Base-by-base conservation (phyloP, 1,140 invertebrate genomes). In the Gyrodactylus salaris region DNA sequence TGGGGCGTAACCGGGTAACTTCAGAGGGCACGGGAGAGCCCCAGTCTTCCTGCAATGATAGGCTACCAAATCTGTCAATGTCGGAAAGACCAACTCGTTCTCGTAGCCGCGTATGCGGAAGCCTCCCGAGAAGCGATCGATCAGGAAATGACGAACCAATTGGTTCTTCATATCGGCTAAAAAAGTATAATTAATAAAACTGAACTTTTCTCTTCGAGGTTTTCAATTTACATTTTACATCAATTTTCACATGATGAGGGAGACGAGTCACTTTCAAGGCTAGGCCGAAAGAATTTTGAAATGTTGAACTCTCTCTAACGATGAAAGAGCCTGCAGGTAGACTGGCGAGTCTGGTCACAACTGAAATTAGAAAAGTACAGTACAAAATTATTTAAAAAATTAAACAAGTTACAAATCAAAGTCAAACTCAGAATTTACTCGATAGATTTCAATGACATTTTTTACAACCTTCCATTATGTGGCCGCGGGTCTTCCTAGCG, bases 131-230 rank as follows among this genome's bases (percentile, higher is more conserved):
- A 71, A 20, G 1, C 21, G 21, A 24, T 71, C 70, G 25, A 71
- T 71, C 2, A 71, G 70, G 26, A 71, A 71, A 71, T 71, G 70
- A 25, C 70, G 70, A 25, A 71, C 25, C 21, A 71, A 25, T 24
- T 71, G 21, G n/a, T 25, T 25, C 25, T 71, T 21, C 2, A 25
- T 1, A 71, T 71, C 70, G n/a, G 21, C 70, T 71, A 2, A 25
- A 25, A 71, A 25, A 25, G 25, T 21, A 69, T 24, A 69, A 21
- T 20, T 24, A 69, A 21, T 69, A 69, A 24, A 7, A 21, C n/a
- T n/a, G n/a, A n/a, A n/a, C n/a, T n/a, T n/a, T n/a, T n/a, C n/a
- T n/a, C n/a, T n/a, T n/a, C n/a, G n/a, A n/a, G 24, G 2, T 20
- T 21, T 21, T 7, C 2, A 69, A 69, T 21, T 21, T 69, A 69